Conservation (phyloP, 2,888 invertebrate species). For the Poecilus cupreus region DNA sequence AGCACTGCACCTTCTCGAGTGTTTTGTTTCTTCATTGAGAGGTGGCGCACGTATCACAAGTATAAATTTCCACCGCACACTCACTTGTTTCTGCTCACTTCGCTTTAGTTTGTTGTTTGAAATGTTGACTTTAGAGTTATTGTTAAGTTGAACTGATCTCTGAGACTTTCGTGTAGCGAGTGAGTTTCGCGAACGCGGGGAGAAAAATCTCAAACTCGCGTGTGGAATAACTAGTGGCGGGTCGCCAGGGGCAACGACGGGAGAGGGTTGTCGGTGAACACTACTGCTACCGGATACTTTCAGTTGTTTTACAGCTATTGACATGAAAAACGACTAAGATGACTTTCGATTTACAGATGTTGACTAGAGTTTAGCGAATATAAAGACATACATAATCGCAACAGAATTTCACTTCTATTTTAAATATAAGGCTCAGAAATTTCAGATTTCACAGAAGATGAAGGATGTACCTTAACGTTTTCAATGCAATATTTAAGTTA, state of each 20-base stretch:
- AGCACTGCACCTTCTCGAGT: too few species aligned
- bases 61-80: constrained; percentile 36
- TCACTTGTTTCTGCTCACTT: constrained; percentile 45
- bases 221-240: constrained; percentile 19
- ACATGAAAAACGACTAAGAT: not conserved
- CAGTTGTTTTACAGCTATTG: not conserved
- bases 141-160: constrained; percentile 49
- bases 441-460: too few species aligned
- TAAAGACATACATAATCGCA: too few species aligned
- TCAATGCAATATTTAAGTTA: too few species aligned
- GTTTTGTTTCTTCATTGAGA: too few species aligned
- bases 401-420: too few species aligned
- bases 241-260: not conserved
- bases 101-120: constrained; percentile 49
- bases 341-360: too few species aligned
- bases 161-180: not conserved
- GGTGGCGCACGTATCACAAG: not conserved
- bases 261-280: not conserved
- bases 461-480: too few species aligned
- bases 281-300: not conserved
- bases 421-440: too few species aligned
- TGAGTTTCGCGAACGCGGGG: not conserved
- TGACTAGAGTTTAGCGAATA: too few species aligned
- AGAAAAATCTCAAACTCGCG: constrained; percentile 44
- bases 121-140: constrained; percentile 53